Evolutionary conservation across 2,113 vertebrate species (phyloP).

Genomic region (Labeo catla): DNA sequence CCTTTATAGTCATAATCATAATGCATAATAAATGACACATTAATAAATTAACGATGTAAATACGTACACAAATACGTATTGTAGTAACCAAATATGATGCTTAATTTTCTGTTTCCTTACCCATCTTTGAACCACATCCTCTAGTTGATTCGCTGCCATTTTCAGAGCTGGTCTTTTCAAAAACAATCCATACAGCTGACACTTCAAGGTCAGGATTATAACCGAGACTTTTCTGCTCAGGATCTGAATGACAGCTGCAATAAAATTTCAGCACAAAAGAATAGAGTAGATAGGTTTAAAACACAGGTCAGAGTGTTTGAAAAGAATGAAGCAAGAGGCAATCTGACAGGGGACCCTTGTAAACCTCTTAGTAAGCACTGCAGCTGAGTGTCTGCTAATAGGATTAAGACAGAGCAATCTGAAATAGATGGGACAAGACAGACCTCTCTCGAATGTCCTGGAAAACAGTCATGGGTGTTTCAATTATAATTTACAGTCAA

Average conservation of each 20-base stretch:
- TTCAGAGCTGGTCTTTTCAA: constrained; percentile 44
- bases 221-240: not conserved
- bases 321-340: constrained; percentile 38
- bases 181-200: constrained; percentile 38
- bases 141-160: constrained; percentile 85
- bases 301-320: constrained; percentile 7
- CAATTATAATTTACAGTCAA: not conserved
- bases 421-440: constrained; percentile 51
- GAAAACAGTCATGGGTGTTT: not conserved
- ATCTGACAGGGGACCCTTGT: constrained; percentile 53
- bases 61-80: not conserved
- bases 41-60: not conserved
- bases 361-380: constrained; percentile 77
- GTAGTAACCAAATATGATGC: not conserved
- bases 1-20: not conserved
- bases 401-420: constrained; percentile 71
- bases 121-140: constrained; percentile 86
- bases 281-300: constrained; percentile 13
- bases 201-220: constrained; percentile 43
- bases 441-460: constrained; percentile 63
- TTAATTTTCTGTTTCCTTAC: constrained; percentile 77
- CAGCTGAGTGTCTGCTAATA: constrained; percentile 69
- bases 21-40: not conserved
- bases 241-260: constrained; percentile 38
- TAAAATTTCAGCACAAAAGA: constrained; percentile 41